Percentiles rank a stretch among this genome's conserved stretches.
Conservation (phyloP, 2,888 invertebrate species). For the Xestoiulus laeticollis region DNA sequence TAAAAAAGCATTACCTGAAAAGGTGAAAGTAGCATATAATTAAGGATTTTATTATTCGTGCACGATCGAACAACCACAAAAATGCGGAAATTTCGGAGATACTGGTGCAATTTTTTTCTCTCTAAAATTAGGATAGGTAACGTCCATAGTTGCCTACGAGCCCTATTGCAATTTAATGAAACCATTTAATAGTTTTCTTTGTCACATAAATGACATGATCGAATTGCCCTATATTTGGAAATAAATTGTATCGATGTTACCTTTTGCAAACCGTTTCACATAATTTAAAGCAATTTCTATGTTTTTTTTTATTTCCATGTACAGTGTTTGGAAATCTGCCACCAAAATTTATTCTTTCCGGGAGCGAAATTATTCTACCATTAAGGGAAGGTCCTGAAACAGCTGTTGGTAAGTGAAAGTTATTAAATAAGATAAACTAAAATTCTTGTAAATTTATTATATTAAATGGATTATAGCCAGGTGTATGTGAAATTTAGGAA, state of each 20-base stretch:
- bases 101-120: not conserved
- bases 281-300: not conserved
- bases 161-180: not conserved
- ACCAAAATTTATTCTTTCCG: constrained; percentile 62
- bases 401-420: constrained; percentile 76
- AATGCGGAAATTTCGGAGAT: not conserved
- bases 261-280: not conserved
- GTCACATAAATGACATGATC: not conserved
- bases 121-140: not conserved
- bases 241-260: not conserved
- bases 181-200: not conserved
- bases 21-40: constrained; percentile 37
- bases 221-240: not conserved
- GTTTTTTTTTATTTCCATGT: not conserved
- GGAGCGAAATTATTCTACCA: constrained; percentile 90
- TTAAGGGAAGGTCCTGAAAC: constrained; percentile 88
- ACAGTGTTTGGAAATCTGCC: constrained; percentile 40
- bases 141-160: not conserved
- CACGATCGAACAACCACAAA: constrained; percentile 28
- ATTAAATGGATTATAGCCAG: not conserved
- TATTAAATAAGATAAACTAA: not conserved
- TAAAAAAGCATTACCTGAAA: not conserved
- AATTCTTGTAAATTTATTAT: not conserved
- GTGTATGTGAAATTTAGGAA: too few species aligned
- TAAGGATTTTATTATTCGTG: constrained; percentile 17